These are phyloP conservation scores for Brachionus manjavacas DNA, from an alignment of 1,140 invertebrate genomes.

Conservation along the genomic window DNA sequence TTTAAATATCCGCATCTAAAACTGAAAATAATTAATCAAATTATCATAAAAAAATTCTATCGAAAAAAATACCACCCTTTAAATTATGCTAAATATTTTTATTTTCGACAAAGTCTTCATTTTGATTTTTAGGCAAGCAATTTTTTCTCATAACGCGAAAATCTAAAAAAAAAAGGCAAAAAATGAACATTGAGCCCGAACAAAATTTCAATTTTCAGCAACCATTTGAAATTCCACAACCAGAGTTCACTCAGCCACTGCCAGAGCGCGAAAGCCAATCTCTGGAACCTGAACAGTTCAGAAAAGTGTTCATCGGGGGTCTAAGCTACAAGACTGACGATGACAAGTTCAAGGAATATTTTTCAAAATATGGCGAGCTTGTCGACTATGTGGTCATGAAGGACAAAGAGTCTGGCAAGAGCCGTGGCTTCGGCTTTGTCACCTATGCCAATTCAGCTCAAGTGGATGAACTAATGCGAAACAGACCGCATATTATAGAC, in stretches of 20 bases:
- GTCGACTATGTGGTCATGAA: slow-evolving; percentile 41
- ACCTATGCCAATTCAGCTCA: slow-evolving; percentile 84
- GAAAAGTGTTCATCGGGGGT: slow-evolving; percentile 36
- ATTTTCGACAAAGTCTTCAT: neutral
- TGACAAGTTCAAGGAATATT: neutral
- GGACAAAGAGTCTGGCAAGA: neutral
- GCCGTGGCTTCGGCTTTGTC: slow-evolving; percentile 82
- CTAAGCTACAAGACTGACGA: slow-evolving; percentile 13
- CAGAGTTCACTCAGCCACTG: neutral
- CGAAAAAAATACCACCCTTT: neutral
- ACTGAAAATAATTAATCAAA: neutral
- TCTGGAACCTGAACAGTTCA: slow-evolving; percentile 19
- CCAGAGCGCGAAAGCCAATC: neutral
- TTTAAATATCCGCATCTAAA: no score
- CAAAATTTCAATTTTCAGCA: neutral
- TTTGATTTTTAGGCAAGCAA: neutral
- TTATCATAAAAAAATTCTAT: neutral
- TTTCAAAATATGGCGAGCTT: slow-evolving; percentile 20
- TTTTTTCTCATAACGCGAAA: neutral
- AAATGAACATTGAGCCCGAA: neutral
- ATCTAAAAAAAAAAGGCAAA: neutral
- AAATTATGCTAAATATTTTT: neutral
- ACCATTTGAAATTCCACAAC: neutral
- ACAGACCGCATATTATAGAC: slow-evolving; percentile 74
- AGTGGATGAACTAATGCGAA: slow-evolving; percentile 88